phyloP scores from a whole-genome alignment of 1,140 invertebrate genomes.

The Psilanteris sp. region DNA sequence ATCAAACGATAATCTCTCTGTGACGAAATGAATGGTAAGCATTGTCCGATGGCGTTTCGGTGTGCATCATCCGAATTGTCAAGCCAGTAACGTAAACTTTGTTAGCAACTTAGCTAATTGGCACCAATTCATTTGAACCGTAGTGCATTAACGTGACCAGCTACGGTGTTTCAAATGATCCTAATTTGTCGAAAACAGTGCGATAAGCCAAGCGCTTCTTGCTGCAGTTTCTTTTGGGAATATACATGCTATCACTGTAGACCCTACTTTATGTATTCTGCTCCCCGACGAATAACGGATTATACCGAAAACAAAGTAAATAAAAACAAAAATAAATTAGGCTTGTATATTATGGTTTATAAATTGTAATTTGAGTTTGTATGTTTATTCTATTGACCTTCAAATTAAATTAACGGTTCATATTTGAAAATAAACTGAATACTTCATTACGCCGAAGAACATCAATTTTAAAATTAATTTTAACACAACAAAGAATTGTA shows the following conservation, averaged over 20 bases:
- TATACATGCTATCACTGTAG: conserved; percentile 9
- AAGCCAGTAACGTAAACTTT: conserved; percentile 43
- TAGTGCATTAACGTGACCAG: conserved; percentile 56
- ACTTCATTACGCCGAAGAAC: too few relatives aligned
- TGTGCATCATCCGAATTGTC: conserved; percentile 24
- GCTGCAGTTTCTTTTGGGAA: conserved; percentile 32
- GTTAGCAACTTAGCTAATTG: conserved; percentile 63
- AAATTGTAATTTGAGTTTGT: too few relatives aligned
- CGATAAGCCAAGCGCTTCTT: conserved; percentile 69
- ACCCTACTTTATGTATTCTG: conserved; percentile 6
- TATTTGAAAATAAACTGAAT: too few relatives aligned
- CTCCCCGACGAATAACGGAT: conserved; percentile 21
- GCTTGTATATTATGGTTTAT: too few relatives aligned
- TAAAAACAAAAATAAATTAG: too few relatives aligned
- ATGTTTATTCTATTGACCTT: too few relatives aligned
- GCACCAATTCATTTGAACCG: conserved; percentile 57
- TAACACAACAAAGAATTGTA: too few relatives aligned
- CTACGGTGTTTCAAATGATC: conserved; percentile 66
- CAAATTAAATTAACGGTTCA: too few relatives aligned
- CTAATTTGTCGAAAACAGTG: conserved; percentile 71
- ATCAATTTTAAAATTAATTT: too few relatives aligned
- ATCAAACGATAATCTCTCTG: conserved; percentile 11
- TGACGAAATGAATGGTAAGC: conserved; percentile 13
- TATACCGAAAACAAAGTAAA: too few relatives aligned
- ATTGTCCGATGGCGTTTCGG: background rate